Percentiles rank a stretch among this genome's conserved stretches.
Conservation (phyloP, 2,888 invertebrate genomes). For the Lithophane semibrunnea region DNA sequence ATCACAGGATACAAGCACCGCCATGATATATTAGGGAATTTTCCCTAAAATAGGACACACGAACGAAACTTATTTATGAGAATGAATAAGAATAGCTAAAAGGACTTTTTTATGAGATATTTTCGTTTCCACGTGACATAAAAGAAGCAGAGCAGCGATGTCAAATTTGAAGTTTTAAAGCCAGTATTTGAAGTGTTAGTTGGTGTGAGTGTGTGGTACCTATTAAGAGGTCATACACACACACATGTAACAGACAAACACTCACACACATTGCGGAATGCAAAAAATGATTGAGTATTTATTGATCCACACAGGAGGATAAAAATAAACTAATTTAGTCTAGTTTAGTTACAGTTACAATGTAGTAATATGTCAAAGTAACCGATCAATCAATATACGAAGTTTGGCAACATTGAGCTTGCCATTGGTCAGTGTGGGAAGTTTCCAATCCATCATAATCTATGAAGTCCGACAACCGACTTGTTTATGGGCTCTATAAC, state of each 20-base stretch:
- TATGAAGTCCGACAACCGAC: constrained; percentile 11
- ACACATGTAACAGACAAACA: neutral
- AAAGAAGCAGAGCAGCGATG: neutral
- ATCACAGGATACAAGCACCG: constrained; percentile 52
- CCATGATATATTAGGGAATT: constrained; percentile 41
- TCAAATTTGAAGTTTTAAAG: neutral
- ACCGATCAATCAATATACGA: constrained; percentile 34
- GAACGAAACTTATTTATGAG: constrained; percentile 12
- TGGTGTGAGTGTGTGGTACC: neutral
- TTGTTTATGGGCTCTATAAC: constrained; percentile 11
- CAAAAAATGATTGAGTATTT: neutral
- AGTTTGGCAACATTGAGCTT: constrained; percentile 5
- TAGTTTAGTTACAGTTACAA: neutral
- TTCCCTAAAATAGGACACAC: constrained; percentile 15
- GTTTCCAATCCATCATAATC: constrained; percentile 29
- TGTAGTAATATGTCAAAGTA: constrained; percentile 7
- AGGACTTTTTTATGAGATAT: constrained; percentile 13
- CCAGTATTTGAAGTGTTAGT: too few relatives aligned
- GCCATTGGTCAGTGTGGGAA: constrained; percentile 9
- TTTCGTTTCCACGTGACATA: neutral
- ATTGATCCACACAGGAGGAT: neutral
- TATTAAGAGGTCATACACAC: neutral
- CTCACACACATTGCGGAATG: neutral
- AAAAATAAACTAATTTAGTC: neutral
- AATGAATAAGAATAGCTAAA: constrained; percentile 10